phyloP scores from a whole-genome alignment of 2,797 vertebrate genomes.

The Florisuga fusca region DNA sequence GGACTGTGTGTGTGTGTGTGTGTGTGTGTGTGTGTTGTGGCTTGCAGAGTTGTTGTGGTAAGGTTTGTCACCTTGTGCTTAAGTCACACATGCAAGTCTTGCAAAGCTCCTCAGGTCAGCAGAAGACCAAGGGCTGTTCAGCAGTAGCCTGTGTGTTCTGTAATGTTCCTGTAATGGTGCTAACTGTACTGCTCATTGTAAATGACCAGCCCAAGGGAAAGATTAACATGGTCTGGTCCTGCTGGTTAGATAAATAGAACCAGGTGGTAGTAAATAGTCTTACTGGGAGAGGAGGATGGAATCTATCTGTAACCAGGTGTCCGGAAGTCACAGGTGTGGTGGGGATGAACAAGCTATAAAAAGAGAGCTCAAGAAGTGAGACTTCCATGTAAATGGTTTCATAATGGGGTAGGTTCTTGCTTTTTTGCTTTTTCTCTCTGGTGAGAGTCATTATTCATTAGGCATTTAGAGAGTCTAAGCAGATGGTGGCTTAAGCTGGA shows the following conservation, averaged over 20 bases:
- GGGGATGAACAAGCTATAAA: background rate
- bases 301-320: background rate
- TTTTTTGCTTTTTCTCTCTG: background rate
- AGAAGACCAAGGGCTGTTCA: background rate
- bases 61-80: background rate
- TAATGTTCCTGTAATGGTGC: background rate
- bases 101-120: background rate
- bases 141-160: background rate
- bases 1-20: accelerated
- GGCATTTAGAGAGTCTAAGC: background rate
- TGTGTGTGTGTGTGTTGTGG: background rate
- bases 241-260: background rate
- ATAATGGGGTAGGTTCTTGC: background rate
- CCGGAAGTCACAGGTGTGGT: background rate
- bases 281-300: background rate
- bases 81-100: accelerated
- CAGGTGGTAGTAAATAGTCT: background rate
- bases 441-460: background rate
- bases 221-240: background rate
- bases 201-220: background rate
- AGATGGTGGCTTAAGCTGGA: background rate
- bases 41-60: background rate
- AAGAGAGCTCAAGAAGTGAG: background rate
- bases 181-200: background rate
- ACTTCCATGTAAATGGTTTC: background rate